These are phyloP conservation scores for Patagioenas fasciata DNA, from an alignment of 2,113 vertebrate species.

Conservation along the genomic window DNA sequence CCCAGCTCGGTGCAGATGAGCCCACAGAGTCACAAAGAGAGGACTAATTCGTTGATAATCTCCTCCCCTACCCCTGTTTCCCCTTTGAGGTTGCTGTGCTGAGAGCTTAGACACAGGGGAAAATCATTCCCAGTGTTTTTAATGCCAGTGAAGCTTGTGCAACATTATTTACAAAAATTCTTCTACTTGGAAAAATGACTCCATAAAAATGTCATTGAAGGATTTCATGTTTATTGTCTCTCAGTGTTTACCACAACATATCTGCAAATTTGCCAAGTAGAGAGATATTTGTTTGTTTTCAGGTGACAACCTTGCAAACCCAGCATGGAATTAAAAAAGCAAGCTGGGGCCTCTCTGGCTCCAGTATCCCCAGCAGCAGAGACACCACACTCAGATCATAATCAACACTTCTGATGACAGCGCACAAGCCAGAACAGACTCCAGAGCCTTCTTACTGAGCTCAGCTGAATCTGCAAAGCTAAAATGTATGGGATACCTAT, in stretches of 20 bases:
- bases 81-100: background rate
- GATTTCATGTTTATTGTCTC: conserved; percentile 36
- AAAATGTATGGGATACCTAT: conserved; percentile 14
- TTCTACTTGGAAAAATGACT: conserved; percentile 22
- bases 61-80: background rate
- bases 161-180: conserved; percentile 15
- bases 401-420: background rate
- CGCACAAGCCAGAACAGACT: background rate
- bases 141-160: background rate
- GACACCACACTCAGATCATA: background rate
- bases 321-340: conserved; percentile 23
- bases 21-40: background rate
- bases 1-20: background rate
- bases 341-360: conserved; percentile 16
- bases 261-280: conserved; percentile 23
- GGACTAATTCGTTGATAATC: conserved; percentile 28
- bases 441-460: background rate
- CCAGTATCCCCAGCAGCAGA: background rate
- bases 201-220: conserved; percentile 32
- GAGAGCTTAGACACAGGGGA: background rate
- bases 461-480: conserved; percentile 5
- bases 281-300: conserved; percentile 52
- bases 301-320: conserved; percentile 17
- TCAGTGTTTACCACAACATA: conserved; percentile 45
- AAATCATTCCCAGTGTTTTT: conserved; percentile 6